phyloP scores from a whole-genome alignment of 2,888 invertebrate species.

The Disparrhopalites patrizii region DNA sequence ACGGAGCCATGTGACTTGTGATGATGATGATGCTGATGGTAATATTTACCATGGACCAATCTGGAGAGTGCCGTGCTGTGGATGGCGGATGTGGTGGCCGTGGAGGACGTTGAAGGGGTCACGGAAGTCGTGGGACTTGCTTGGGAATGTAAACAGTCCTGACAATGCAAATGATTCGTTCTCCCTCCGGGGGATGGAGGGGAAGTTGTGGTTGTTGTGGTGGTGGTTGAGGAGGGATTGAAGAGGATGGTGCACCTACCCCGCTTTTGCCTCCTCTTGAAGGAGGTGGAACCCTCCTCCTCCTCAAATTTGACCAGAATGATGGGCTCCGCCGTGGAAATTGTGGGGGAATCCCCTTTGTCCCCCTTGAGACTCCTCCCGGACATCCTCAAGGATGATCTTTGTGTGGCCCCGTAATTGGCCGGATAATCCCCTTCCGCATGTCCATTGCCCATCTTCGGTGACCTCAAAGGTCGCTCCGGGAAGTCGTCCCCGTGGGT shows the following conservation, averaged over 20 bases:
- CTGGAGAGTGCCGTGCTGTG: too few relatives aligned
- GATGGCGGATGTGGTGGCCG: not conserved
- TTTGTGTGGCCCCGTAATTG: not conserved
- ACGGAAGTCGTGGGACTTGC: too few relatives aligned
- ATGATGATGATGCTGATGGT: not conserved
- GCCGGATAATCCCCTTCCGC: conserved; percentile 9
- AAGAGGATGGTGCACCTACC: conserved; percentile 42
- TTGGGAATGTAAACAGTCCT: not conserved
- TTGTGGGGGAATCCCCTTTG: not conserved
- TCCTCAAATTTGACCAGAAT: conserved; percentile 45
- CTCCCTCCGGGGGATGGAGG: not conserved
- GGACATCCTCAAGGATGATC: not conserved
- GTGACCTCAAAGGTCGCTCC: not conserved
- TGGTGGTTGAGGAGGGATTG: conserved; percentile 13
- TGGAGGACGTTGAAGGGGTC: not conserved
- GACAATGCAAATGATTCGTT: not conserved
- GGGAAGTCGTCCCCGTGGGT: too few relatives aligned
- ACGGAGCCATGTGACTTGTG: not conserved
- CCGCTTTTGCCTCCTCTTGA: conserved; percentile 15
- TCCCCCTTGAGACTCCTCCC: not conserved
- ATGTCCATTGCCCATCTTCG: not conserved
- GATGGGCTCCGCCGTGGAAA: conserved; percentile 37
- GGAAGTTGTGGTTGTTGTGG: not conserved
- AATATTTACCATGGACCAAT: too few relatives aligned
- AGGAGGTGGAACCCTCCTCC: conserved; percentile 9